Conservation (phyloP, 2,888 invertebrate genomes). For the Crocallis elinguaria region DNA sequence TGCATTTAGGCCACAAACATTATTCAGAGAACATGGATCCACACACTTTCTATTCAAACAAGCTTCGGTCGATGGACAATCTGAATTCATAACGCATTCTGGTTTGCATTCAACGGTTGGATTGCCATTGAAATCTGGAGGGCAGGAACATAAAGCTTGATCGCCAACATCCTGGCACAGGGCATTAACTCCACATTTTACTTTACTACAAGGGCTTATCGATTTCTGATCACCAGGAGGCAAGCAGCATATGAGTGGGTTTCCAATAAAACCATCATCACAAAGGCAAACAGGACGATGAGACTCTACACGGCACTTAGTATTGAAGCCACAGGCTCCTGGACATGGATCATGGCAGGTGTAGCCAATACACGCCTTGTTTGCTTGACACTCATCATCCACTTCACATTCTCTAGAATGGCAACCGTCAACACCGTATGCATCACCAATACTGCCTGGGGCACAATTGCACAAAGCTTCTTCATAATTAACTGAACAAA, state of each 20-base stretch:
- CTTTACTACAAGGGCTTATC: slow-evolving; percentile 88
- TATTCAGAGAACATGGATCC: slow-evolving; percentile 88
- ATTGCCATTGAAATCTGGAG: slow-evolving; percentile 91
- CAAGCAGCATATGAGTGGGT: slow-evolving; percentile 90
- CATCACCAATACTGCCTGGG: slow-evolving; percentile 91
- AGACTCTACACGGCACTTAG: slow-evolving; percentile 89
- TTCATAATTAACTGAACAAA: slow-evolving; percentile 88
- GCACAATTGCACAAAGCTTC: slow-evolving; percentile 90
- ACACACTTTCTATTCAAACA: slow-evolving; percentile 90
- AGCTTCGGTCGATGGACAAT: slow-evolving; percentile 89
- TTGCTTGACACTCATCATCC: slow-evolving; percentile 90
- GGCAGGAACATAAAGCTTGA: slow-evolving; percentile 91
- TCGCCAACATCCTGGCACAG: slow-evolving; percentile 89
- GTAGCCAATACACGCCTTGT: slow-evolving; percentile 91
- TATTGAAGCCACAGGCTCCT: slow-evolving; percentile 91
- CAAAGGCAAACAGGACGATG: slow-evolving; percentile 93
- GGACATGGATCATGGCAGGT: slow-evolving; percentile 93
- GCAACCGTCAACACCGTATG: slow-evolving; percentile 89
- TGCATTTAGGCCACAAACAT: slow-evolving; percentile 92
- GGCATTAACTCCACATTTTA: slow-evolving; percentile 92
- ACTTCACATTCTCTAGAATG: slow-evolving; percentile 92
- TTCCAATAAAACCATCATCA: slow-evolving; percentile 88
- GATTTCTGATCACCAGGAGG: slow-evolving; percentile 81
- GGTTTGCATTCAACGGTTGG: slow-evolving; percentile 91
- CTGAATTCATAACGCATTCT: slow-evolving; percentile 93